Base-by-base conservation (phyloP, 2,797 vertebrate species). In the Alfaro cultratus region DNA sequence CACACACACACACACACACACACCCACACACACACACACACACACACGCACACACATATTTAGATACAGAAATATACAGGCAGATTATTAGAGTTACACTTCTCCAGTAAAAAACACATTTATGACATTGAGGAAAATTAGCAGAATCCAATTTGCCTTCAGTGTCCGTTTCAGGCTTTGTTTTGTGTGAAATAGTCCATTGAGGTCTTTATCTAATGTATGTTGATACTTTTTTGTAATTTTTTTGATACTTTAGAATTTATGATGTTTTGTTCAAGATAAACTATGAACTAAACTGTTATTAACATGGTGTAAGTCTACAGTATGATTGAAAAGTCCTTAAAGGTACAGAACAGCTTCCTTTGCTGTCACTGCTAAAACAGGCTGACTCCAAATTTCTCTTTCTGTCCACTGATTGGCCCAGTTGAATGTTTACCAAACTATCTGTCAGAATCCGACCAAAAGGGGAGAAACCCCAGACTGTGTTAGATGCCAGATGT, bases 1-100 rank as follows among this genome's bases (percentile, higher is more conserved):
- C 31, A 64, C 62, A 82, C 41, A 75, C 43, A 78, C 36, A 73
- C 34, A 47, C 31, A 23, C 34, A 71, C 43, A 80, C 26, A 73
- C 64, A 55, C 39, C 46, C 29, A n/a, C 39, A 73, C 43, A 78
- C 26, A 53, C 3, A 57, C 29, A 64, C 62, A 82, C 34, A 75
- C 39, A 78, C n/a, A 73, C 39, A 51, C 29, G 34, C 39, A 75
- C 41, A 80, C 26, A 74, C 64, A 55, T 45, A 53, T 39, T 77
- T 34, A 23, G 21, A 23, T 51, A 51, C 8, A 74, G 53, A 47
- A 51, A 53, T 31, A 77, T 31, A 53, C 26, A 64, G 49, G 49
- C 16, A 64, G 62, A 18, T 36, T 23, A 11, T 68, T 43, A 68
- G 39, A 68, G 23, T 43, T 41, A 21, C 60, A 64, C 31, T 36